Conservation (phyloP, 2,113 vertebrate genomes). For the Amazona guildingii region DNA sequence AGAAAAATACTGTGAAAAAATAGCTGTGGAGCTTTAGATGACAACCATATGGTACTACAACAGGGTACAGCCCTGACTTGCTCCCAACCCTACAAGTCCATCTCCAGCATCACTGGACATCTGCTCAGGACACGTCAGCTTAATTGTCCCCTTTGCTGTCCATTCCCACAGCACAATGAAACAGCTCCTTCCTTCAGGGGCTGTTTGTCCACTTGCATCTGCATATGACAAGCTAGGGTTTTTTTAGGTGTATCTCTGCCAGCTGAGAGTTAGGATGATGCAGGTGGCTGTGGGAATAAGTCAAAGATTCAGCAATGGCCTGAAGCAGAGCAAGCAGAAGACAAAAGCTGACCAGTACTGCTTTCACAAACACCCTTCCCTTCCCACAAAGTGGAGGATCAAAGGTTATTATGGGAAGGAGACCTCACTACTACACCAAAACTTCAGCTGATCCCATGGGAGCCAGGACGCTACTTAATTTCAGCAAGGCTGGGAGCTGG, state of each 20-base stretch:
- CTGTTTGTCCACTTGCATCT: not conserved
- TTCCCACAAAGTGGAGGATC: not conserved
- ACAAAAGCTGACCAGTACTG: not conserved
- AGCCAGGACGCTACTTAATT: not conserved
- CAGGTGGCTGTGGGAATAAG: not conserved
- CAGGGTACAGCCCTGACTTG: not conserved
- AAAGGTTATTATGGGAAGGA: not conserved
- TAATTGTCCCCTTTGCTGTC: not conserved
- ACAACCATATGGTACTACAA: not conserved
- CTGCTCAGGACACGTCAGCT: rapidly evolving
- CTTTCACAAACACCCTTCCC: not conserved
- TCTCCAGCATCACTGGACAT: not conserved
- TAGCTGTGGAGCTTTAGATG: not conserved
- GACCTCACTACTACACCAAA: not conserved
- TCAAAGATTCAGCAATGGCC: not conserved
- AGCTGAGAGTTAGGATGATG: not conserved
- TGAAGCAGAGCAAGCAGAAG: not conserved
- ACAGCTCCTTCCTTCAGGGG: not conserved
- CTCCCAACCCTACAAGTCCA: not conserved
- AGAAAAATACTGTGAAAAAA: not conserved
- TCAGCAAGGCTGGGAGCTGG: not conserved
- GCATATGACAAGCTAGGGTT: rapidly evolving
- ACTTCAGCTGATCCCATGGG: not conserved
- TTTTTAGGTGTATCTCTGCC: not conserved
- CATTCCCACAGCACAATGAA: not conserved